Evolutionary conservation across 1,140 invertebrate genomes (phyloP), one percentile per base, ranked within the genome.

Genomic region (Bombus sibiricus): DNA sequence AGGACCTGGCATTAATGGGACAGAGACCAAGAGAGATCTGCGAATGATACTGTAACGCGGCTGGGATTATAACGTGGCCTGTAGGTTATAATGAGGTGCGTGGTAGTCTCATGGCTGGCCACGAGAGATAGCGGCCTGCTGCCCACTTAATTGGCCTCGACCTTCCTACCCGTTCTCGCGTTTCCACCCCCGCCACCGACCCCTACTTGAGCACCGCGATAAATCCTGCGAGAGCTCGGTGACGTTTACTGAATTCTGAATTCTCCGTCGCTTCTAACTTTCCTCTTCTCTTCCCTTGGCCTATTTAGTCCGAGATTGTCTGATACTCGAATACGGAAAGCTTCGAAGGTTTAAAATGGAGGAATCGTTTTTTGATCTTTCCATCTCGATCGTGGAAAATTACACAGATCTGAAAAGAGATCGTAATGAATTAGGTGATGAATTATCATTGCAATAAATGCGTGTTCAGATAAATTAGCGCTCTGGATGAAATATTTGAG

Each of bases 11-110:
- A 28, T 75, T 75, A 34, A 39, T 12, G 32, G 37, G 62, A 82
- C n/a, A 57, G 78, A 78, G 68, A 83, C 28, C 18, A 37, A 39
- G 84, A 72, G 86, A 90, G 88, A 92, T 91, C 87, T 85, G 86
- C 84, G 89, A 92, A 91, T 92, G 91, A 92, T 92, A 92, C 88
- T 90, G 91, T 92, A 92, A 91, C 91, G 89, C 91, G 80, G 86
- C 59, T 72, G 85, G 91, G 87, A 92, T 92, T 92, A 92, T 92
- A 91, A 89, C 86, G 86, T 88, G 77, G 86, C 83, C 88, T 90
- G 89, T 89, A 88, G 91, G 85, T 92, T 92, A 92, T 93, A 93
- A 93, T 93, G 92, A 92, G 92, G 87, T 91, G 92, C 92, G 89
- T 92, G 88, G 86, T 89, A 90, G 91, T 91, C 90, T 88, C 89